Base-by-base conservation (phyloP, 2,888 invertebrate genomes). In the Tetropium fuscum region DNA sequence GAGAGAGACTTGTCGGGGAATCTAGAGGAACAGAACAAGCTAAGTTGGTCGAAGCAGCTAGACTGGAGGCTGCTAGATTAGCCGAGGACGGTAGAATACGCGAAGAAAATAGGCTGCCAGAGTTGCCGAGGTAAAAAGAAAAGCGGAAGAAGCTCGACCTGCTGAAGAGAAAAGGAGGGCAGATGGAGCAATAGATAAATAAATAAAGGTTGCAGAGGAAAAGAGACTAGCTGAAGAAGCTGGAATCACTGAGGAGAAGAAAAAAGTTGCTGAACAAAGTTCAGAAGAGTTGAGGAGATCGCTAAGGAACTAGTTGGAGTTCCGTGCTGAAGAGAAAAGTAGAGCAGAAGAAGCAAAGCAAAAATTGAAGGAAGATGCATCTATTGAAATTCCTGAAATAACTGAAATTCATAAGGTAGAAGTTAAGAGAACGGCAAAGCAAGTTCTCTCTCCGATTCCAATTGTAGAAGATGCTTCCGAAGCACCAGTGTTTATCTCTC, bases 401-500 rank as follows among this genome's bases (percentile, higher is more conserved):
- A 68, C 72, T 19, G 65, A 74, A 40, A 44, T 68, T 5, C 71
- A 72, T 20, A 67, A 69, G 61, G 68, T 72, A 2, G 74, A 81
- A 44, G 41, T 62, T 30, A 54, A 59, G 19, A 59, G 22, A n/a
- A 19, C 68, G n/a, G 58, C 64, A 27, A 71, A 63, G 57, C 70
- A 71, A 40, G 70, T 73, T 56, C 74, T 76, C 41, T 68, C 71
- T 18, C 71, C 72, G 3, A 64, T 68, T 58, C 67, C 65, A 13
- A 69, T 72, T 18, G 63, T 77, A 18, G 78, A 78, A 58, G 77
- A 76, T 25, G 72, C 75, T 43, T 64, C 77, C 53, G 77, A 80
- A 66, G 74, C 84, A 2, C 90, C 91, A 0, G 78, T 84, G 4
- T 91, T 91, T 69, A 84, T 83, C 1, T 80, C 85, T 3, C 87